Evolutionary conservation across 2,797 vertebrate species (phyloP).

Genomic region (Myripristis murdjan): DNA sequence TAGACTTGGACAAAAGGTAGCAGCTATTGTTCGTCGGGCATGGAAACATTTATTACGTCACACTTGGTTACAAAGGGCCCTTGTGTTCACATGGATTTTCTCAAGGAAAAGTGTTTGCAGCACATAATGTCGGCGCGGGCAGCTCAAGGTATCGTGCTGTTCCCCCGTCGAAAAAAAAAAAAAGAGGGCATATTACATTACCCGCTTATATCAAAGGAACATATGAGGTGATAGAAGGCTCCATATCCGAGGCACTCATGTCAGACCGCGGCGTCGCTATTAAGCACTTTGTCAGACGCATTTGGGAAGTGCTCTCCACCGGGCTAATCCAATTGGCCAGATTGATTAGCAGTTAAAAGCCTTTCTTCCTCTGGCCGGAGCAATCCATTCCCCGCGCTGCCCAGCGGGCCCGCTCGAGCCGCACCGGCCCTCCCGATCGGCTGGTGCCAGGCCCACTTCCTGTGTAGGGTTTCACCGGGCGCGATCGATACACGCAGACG

Average conservation of each 20-base stretch:
- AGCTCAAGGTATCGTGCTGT: constrained; percentile 48
- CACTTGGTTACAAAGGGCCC: constrained; percentile 62
- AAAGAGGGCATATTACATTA: constrained; percentile 53
- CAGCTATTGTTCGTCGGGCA: constrained; percentile 64
- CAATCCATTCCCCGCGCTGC: constrained; percentile 76
- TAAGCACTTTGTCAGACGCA: constrained; percentile 83
- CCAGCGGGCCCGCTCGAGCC: constrained; percentile 70
- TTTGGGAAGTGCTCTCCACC: constrained; percentile 80
- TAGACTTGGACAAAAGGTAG: constrained; percentile 52
- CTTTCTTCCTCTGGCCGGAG: constrained; percentile 79
- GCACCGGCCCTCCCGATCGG: constrained; percentile 66
- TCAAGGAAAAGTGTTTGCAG: constrained; percentile 62
- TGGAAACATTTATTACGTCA: constrained; percentile 71
- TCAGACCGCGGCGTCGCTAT: constrained; percentile 78
- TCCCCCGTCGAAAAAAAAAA: constrained; percentile 36
- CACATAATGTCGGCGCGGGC: constrained; percentile 50
- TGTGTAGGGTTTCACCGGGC: constrained; percentile 80
- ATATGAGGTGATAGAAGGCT: constrained; percentile 70
- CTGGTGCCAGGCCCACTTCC: constrained; percentile 82
- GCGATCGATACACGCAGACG: constrained; percentile 80
- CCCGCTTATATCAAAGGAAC: constrained; percentile 63
- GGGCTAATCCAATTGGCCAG: constrained; percentile 81
- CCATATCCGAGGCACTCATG: constrained; percentile 78
- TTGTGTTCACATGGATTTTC: constrained; percentile 70
- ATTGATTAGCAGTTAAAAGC: constrained; percentile 86